Evolutionary conservation across 1,140 invertebrate species (phyloP).

Genomic region (Aphelinus certus): DNA sequence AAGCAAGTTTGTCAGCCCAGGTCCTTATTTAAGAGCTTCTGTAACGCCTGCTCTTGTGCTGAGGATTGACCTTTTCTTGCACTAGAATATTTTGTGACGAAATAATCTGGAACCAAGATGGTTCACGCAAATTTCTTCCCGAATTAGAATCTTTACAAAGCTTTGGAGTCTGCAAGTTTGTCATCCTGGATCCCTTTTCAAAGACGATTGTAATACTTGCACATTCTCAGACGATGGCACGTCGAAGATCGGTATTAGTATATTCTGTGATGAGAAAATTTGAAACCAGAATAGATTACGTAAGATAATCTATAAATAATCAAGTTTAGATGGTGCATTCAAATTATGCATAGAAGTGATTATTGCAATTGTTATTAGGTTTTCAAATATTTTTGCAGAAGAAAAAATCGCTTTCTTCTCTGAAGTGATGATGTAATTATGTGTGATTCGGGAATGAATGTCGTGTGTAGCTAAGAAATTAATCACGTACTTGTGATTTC

Average conservation of each 20-base stretch:
- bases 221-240: background rate
- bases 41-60: too few relatives aligned
- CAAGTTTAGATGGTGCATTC: background rate
- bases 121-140: background rate
- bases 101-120: background rate
- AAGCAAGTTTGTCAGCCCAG: too few relatives aligned
- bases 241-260: background rate
- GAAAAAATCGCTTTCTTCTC: too few relatives aligned
- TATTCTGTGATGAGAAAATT: background rate
- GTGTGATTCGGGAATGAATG: too few relatives aligned
- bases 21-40: too few relatives aligned
- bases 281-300: background rate
- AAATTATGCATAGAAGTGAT: background rate
- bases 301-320: too few relatives aligned
- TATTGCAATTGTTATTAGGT: too few relatives aligned
- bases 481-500: too few relatives aligned
- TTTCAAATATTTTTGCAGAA: too few relatives aligned
- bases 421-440: too few relatives aligned
- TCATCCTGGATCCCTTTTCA: background rate
- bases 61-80: background rate
- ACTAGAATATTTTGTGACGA: conserved; percentile 2
- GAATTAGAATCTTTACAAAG: background rate
- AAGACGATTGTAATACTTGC: conserved; percentile 10
- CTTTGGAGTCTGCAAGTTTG: background rate
- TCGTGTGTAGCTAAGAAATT: background rate